Evolutionary conservation across 2,113 vertebrate species (phyloP).

Genomic region (Cynoglossus semilaevis): DNA sequence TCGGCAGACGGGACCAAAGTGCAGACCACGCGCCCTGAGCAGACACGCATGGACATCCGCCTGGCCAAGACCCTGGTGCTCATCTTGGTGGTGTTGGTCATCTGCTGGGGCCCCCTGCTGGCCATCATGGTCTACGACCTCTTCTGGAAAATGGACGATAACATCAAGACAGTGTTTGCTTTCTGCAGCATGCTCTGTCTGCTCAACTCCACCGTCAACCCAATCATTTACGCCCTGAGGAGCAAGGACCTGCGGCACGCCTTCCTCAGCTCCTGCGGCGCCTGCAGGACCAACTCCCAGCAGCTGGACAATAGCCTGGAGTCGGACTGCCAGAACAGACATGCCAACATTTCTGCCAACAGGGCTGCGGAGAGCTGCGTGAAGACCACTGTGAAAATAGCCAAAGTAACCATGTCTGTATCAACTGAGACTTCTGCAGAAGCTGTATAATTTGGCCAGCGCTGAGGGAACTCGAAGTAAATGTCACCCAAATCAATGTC

Average conservation of each 20-base stretch:
- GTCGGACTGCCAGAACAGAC: conserved; percentile 95
- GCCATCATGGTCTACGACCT: conserved; percentile 99
- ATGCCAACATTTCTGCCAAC: conserved; percentile 86
- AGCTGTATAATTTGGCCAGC: conserved; percentile 81
- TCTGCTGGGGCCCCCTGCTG: conserved; percentile 97
- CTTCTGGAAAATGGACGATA: conserved; percentile 97
- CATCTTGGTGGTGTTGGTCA: conserved; percentile 94
- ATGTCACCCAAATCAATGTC: conserved; percentile 48
- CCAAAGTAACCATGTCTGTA: conserved; percentile 99
- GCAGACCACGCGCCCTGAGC: conserved; percentile 90
- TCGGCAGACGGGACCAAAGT: conserved; percentile 94
- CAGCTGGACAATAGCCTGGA: conserved; percentile 97
- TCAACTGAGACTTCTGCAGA: conserved; percentile 98
- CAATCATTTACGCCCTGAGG: conserved; percentile 97
- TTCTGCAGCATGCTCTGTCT: conserved; percentile 98
- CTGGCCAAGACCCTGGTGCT: conserved; percentile 98
- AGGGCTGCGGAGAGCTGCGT: conserved; percentile 95
- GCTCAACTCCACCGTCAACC: conserved; percentile 98
- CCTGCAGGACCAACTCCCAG: conserved; percentile 85
- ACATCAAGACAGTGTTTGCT: conserved; percentile 95
- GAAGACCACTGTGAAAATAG: conserved; percentile 99
- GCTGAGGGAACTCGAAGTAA: conserved; percentile 26
- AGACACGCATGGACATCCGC: conserved; percentile 97
- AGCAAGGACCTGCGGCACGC: conserved; percentile 96
- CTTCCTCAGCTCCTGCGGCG: conserved; percentile 91